Base-by-base conservation (phyloP, 2,797 vertebrate species). In the Sebastes itinus region DNA sequence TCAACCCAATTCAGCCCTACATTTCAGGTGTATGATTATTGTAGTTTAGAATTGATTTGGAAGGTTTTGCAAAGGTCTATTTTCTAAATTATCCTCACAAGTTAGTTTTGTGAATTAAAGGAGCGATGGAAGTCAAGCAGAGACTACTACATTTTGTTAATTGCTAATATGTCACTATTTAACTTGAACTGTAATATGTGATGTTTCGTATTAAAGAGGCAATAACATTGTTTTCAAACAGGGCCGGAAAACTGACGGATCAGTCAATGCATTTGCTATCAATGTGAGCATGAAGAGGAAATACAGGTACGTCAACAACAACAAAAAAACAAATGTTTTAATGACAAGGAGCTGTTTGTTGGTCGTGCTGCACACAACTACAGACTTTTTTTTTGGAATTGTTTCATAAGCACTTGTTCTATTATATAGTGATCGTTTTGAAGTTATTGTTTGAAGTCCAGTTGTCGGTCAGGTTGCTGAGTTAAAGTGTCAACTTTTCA, bases 281-380 rank as follows among this genome's bases (percentile, higher is more conserved):
- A 99, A 99, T 1, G 97, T 98, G 76, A 96, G 96, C 23, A 97
- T 98, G 95, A 99, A 99, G 93, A 96, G 98, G 86, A 99, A 99
- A 78, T 99, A 99, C 96, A 98, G 98, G 98, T 99, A 82, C 1
- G 92, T 87, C 42, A 23, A 20, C 46, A 42, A 16, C 46, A 42
- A 32, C 12, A 49, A 25, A 4, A 55, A 23, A 23, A 13, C 2
- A 20, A 27, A 38, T 27, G 3, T 54, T 32, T 3, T n/a, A 5
- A n/a, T 14, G 22, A 18, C 2, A 5, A 23, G 9, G 25, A 66
- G 49, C 52, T 59, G 22, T n/a, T 62, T 28, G 5, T 35, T 13
- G 9, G 7, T 20, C 2, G 1, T 52, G 22, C 16, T 61, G n/a
- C 5, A n/a, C 20, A 56, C 3, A 42, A 16, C 56, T 33, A 14